Evolutionary conservation across 2,797 vertebrate genomes (phyloP), one percentile per base, ranked within the genome.

Genomic region (Hemibagrus guttatus): DNA sequence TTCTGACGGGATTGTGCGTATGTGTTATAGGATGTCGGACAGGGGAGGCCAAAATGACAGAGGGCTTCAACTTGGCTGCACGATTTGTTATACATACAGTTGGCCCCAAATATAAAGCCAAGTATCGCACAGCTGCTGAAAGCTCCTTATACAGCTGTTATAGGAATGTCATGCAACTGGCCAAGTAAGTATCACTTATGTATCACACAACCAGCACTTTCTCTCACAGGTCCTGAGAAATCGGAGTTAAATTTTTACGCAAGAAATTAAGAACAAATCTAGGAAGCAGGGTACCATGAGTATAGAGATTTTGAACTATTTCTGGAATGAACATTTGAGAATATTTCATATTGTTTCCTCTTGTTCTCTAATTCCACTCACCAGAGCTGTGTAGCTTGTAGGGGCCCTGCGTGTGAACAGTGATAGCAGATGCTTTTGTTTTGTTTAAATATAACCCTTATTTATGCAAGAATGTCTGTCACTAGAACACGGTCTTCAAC

Each of bases 41-140:
- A 0, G 98, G 98, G 0, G 98, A 99, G 91, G 98, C 96, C 0
- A 99, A 99, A 89, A 93, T 98, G 91, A 99, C 98, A 0, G 97
- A 99, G 93, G 98, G 97, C 7, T 99, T 98, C 91, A 97, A 96
- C 87, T 93, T 99, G 91, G 98, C 98, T 0, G 97, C 98, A 0
- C 95, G 98, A 54, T 99, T 97, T 95, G 99, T 99, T 93, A 95
- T 99, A 89, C 98, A 99, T 94, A 99, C 98, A 0, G 98, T 99
- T 90, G 98, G 98, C 52, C 98, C 98, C 2, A 99, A 99, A 89
- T 99, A 97, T 92, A 99, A 99, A 91, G 94, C 94, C 91, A 97
- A 96, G 87, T 99, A 99, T 90, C 94, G 97, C 88, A 99, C 98
- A 0, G 98, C 98, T 0, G 98, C 98, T 0, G 98, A 99, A 94